Evolutionary conservation across 2,113 vertebrate species (phyloP).

Genomic region (Illadopsis cleaveri): DNA sequence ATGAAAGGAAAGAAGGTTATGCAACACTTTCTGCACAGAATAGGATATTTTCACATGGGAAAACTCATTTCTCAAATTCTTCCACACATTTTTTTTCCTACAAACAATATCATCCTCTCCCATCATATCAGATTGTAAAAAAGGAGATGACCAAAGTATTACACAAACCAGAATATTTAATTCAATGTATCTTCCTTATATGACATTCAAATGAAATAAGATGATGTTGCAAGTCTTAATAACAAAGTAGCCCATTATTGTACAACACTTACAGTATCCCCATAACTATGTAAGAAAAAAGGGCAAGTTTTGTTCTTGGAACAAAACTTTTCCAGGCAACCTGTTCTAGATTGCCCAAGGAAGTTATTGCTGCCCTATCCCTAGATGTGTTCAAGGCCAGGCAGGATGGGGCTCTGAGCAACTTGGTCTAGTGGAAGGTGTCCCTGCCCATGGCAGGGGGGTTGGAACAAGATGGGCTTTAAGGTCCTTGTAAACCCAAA

Average conservation of each 20-base stretch:
- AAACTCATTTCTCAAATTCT: neutral
- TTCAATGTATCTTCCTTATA: neutral
- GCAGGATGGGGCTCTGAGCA: neutral
- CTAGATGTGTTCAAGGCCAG: neutral
- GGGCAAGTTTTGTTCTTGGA: neutral
- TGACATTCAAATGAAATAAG: neutral
- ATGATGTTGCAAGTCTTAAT: neutral
- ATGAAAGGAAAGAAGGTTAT: neutral
- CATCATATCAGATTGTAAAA: neutral
- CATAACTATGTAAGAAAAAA: neutral
- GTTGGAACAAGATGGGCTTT: neutral
- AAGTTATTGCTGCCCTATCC: neutral
- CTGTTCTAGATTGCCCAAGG: neutral
- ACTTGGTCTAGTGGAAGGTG: neutral
- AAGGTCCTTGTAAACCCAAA: neutral
- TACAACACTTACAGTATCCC: neutral
- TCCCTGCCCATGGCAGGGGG: no score
- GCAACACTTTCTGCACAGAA: neutral
- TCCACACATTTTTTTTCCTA: slow-evolving; percentile 1
- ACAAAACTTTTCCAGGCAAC: neutral
- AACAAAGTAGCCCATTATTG: neutral
- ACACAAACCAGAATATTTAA: neutral
- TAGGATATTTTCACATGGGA: neutral
- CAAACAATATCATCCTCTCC: neutral
- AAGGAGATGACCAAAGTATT: neutral